Percentiles rank a stretch among this genome's conserved stretches.
Evolutionary conservation across 1,140 invertebrate species (phyloP).

Genomic region (Sycophila sp.): DNA sequence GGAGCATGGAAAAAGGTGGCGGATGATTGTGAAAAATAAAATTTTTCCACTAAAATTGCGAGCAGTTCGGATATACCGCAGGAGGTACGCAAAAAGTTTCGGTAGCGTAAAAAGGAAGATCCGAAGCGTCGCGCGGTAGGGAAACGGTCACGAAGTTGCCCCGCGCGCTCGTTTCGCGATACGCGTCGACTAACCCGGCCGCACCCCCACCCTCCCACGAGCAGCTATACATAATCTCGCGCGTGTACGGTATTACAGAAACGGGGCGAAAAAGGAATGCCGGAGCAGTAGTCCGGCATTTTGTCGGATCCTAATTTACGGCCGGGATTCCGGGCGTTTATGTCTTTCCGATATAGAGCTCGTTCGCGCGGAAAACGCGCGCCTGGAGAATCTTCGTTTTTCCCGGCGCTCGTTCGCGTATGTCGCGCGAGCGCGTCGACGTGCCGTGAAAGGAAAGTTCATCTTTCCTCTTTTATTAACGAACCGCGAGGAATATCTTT

Average conservation of each 20-base stretch:
- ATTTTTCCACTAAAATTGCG: too few species aligned
- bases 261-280: constrained; percentile 49
- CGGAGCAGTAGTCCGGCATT: constrained; percentile 60
- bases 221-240: too few species aligned
- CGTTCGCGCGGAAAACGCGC: constrained; percentile 58
- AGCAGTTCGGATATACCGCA: too few species aligned
- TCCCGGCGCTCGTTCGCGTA: constrained; percentile 47
- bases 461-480: constrained; percentile 54
- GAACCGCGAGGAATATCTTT: constrained; percentile 46
- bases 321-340: constrained; percentile 64
- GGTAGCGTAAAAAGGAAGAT: not conserved
- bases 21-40: too few species aligned
- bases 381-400: constrained; percentile 54
- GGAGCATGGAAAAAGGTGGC: too few species aligned
- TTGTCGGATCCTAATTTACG: constrained; percentile 67
- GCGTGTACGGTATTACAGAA: not conserved
- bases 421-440: constrained; percentile 47
- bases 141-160: constrained; percentile 13
- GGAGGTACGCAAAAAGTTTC: not conserved
- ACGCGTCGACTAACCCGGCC: too few species aligned
- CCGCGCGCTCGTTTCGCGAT: not conserved
- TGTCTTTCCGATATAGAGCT: constrained; percentile 66
- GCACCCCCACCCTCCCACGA: too few species aligned
- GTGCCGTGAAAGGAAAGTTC: constrained; percentile 55
- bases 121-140: too few species aligned